Evolutionary conservation across 2,797 vertebrate species (phyloP).

Genomic region (Macroramphosus scolopax): DNA sequence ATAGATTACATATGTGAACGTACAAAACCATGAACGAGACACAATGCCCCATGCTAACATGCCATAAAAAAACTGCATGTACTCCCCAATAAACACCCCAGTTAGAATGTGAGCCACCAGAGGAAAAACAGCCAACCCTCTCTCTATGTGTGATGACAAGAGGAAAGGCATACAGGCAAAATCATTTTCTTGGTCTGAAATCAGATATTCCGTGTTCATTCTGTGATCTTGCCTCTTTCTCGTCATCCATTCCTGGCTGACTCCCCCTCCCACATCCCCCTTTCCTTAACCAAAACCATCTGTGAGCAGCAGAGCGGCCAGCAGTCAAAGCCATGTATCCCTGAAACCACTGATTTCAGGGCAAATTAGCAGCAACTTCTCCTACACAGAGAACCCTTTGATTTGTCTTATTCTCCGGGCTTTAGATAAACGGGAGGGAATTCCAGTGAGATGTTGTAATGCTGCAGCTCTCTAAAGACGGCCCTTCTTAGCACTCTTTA

Average conservation of each 20-base stretch:
- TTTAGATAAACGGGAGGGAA: constrained; percentile 69
- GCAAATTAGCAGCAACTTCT: constrained; percentile 81
- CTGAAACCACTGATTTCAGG: constrained; percentile 80
- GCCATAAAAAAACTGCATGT: no score
- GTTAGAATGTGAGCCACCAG: constrained; percentile 13
- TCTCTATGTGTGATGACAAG: constrained; percentile 17
- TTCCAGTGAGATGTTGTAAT: constrained; percentile 73
- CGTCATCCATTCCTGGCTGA: constrained; percentile 46
- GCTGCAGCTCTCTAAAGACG: constrained; percentile 44
- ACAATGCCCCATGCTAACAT: background rate
- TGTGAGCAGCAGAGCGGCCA: constrained; percentile 66
- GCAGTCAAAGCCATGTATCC: constrained; percentile 69
- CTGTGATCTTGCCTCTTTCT: constrained; percentile 53
- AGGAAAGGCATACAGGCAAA: constrained; percentile 35
- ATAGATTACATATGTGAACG: constrained; percentile 12
- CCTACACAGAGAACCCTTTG: constrained; percentile 71
- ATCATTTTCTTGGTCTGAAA: constrained; percentile 57
- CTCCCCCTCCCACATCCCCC: constrained; percentile 33
- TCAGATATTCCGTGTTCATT: constrained; percentile 58
- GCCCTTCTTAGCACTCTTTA: constrained; percentile 62
- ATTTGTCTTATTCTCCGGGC: constrained; percentile 72
- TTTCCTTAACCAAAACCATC: constrained; percentile 78
- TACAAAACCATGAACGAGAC: constrained; percentile 12
- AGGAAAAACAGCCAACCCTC: constrained; percentile 23
- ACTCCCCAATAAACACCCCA: constrained; percentile 1